Evolutionary conservation across 2,888 invertebrate species (phyloP).

Genomic region (Xiphydria camelus): DNA sequence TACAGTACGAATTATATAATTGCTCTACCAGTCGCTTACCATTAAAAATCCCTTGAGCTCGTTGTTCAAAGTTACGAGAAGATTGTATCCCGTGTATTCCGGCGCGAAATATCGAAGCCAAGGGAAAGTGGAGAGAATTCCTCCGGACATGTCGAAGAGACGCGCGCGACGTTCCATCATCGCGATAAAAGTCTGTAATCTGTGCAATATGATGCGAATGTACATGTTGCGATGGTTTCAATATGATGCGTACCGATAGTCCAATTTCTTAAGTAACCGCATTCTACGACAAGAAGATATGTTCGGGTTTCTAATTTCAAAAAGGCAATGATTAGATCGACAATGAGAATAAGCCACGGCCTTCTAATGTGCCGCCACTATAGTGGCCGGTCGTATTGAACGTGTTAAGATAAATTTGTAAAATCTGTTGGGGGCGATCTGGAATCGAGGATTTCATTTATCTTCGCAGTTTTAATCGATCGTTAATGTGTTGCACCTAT

Average conservation of each 20-base stretch:
- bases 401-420: slow-evolving; percentile 9
- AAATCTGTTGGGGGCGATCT: background rate
- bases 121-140: slow-evolving; percentile 64
- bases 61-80: slow-evolving; percentile 62
- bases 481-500: background rate
- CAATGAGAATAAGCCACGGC: too few species aligned
- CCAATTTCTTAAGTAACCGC: too few species aligned
- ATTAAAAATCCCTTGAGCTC: slow-evolving; percentile 62
- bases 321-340: too few species aligned
- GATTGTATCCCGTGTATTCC: slow-evolving; percentile 64
- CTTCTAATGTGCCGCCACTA: too few species aligned
- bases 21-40: slow-evolving; percentile 41
- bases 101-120: slow-evolving; percentile 68
- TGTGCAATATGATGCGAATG: slow-evolving; percentile 24
- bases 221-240: too few species aligned
- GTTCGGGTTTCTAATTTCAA: too few species aligned
- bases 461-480: background rate
- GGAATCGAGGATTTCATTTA: background rate
- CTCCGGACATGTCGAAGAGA: slow-evolving; percentile 62
- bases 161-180: slow-evolving; percentile 44
- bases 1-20: background rate
- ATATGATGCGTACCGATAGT: too few species aligned
- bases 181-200: slow-evolving; percentile 39
- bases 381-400: too few species aligned
- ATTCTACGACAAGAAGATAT: too few species aligned